phyloP scores from a whole-genome alignment of 2,797 vertebrate species.

The Hypotaenidia okinawae region DNA sequence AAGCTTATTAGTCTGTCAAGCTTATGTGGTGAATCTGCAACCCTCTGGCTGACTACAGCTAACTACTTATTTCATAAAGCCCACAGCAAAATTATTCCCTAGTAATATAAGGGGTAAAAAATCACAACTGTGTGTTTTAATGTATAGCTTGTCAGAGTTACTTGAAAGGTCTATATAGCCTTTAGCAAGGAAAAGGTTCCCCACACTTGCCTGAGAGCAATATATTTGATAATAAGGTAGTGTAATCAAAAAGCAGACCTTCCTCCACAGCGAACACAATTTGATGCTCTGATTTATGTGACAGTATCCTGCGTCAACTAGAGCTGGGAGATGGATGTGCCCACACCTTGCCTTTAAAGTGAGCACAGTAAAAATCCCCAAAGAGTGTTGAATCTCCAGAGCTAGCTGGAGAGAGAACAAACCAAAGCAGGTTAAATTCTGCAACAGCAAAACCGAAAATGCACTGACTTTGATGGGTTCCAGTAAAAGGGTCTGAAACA shows the following conservation, averaged over 20 bases:
- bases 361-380: not conserved
- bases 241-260: constrained; percentile 36
- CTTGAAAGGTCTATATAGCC: not conserved
- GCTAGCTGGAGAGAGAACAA: not conserved
- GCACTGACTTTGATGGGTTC: not conserved
- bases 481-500: not conserved
- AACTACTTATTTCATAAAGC: constrained; percentile 17
- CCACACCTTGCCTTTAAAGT: constrained; percentile 14
- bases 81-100: constrained; percentile 24
- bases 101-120: not conserved
- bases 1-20: constrained; percentile 33
- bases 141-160: constrained; percentile 9
- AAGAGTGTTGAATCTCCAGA: not conserved
- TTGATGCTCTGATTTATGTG: not conserved
- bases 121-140: not conserved
- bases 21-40: not conserved
- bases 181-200: constrained; percentile 30
- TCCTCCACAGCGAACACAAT: not conserved
- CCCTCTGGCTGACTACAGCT: not conserved
- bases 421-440: not conserved
- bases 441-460: not conserved
- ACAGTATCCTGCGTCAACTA: not conserved
- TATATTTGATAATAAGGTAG: not conserved
- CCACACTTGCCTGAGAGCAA: not conserved
- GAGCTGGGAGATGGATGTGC: constrained; percentile 21